A percentile compares a stretch with the other conserved stretches of the same genome.
phyloP scores from a whole-genome alignment of 2,797 vertebrate species.

The Nyctalus aviator region DNA sequence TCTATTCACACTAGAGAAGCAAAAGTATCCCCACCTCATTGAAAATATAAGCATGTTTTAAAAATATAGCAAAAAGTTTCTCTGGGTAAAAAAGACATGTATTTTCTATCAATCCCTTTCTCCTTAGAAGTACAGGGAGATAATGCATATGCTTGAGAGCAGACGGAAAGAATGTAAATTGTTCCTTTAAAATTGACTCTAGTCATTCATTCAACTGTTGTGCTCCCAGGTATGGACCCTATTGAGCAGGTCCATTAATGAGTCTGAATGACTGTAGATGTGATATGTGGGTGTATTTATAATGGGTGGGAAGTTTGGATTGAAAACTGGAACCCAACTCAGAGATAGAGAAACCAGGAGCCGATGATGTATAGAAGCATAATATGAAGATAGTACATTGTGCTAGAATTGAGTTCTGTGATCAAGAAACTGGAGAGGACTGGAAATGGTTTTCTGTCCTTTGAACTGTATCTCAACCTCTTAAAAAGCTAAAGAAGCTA shows the following conservation, averaged over 20 bases:
- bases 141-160: not conserved
- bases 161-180: not conserved
- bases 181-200: not conserved
- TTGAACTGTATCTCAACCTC: not conserved
- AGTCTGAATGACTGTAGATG: not conserved
- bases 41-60: not conserved
- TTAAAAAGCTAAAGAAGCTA: not conserved
- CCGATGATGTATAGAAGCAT: not conserved
- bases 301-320: not conserved
- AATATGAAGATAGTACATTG: not conserved
- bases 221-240: not conserved
- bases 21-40: not conserved
- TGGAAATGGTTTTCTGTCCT: not conserved
- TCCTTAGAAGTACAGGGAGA: not conserved
- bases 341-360: not conserved
- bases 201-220: not conserved
- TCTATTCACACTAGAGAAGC: constrained; percentile 43
- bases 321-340: not conserved
- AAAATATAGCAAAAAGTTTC: not conserved
- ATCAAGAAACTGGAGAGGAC: not conserved
- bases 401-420: not conserved
- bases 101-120: not conserved
- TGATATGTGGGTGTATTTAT: not conserved
- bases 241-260: not conserved
- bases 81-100: not conserved